Evolutionary conservation across 2,888 invertebrate species (phyloP), one percentile per base, ranked within the genome.

Genomic region (Tenthredo notha): DNA sequence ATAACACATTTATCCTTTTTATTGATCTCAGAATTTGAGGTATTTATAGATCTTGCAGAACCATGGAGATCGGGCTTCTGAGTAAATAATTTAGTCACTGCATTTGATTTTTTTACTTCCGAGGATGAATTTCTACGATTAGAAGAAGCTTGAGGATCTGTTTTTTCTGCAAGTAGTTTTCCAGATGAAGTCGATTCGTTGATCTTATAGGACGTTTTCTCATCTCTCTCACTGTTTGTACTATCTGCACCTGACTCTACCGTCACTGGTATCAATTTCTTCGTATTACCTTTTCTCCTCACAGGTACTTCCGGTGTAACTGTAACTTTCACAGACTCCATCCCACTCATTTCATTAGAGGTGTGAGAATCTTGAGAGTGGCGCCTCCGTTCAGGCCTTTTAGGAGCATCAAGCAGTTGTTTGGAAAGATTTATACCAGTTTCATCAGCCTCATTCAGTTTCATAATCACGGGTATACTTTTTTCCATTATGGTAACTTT

Each of bases 341-440:
- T 65, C 65, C 33, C 1, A 65, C 47, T 47, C 9, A 70, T 43
- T 83, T 67, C 67, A 67, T n/a, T 47, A 21, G 67, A 67, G 6
- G 43, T 47, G 29, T 67, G 83, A 18, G 83, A 47, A 21, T 89
- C 89, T 21, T 87, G 86, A 40, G 87, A 84, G 15, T 84, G 84
- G 50, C 88, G 87, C 86, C 90, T 90, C 29, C 90, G 87, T 58
- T 90, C 89, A 21, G 90, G 90, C 67, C 89, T 88, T 70, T 88
- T 91, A 6, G 91, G 91, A 40, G 85, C 67, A 84, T 87, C 85
- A 10, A 87, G 67, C 9, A 72, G 33, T 47, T 29, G 70, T 40
- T 58, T 33, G 9, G 84, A 47, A 40, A 33, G 50, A 61, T 50
- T 75, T 58, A 12, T n/a, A 33, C 58, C 29, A 18, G 54, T 58